phyloP scores from a whole-genome alignment of 2,113 vertebrate species.

The Leptodactylus fuscus region DNA sequence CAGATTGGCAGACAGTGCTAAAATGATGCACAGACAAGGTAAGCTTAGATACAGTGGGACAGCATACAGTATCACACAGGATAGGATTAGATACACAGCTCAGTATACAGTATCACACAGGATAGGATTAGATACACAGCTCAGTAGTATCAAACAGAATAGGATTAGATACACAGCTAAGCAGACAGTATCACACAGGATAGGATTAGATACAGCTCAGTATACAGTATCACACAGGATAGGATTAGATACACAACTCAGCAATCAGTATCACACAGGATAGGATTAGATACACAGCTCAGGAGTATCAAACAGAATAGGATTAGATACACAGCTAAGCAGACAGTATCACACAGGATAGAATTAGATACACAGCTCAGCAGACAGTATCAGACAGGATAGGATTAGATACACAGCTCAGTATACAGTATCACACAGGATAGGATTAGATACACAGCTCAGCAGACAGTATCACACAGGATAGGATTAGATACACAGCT shows the following conservation, averaged over 20 bases:
- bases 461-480: background rate
- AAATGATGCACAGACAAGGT: too few relatives aligned
- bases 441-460: background rate
- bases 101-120: background rate
- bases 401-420: background rate
- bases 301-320: background rate
- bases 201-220: too few relatives aligned
- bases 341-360: background rate
- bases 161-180: too few relatives aligned
- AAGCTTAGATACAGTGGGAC: background rate
- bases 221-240: background rate
- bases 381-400: too few relatives aligned
- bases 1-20: background rate
- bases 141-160: too few relatives aligned
- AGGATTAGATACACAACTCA: background rate
- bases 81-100: background rate
- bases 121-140: too few relatives aligned
- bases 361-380: too few relatives aligned
- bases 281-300: background rate
- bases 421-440: background rate
- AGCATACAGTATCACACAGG: background rate
- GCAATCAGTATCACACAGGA: background rate
- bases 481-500: too few relatives aligned
- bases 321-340: background rate
- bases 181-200: too few relatives aligned